phyloP scores from a whole-genome alignment of 2,797 vertebrate species.

The Lates japonicus region DNA sequence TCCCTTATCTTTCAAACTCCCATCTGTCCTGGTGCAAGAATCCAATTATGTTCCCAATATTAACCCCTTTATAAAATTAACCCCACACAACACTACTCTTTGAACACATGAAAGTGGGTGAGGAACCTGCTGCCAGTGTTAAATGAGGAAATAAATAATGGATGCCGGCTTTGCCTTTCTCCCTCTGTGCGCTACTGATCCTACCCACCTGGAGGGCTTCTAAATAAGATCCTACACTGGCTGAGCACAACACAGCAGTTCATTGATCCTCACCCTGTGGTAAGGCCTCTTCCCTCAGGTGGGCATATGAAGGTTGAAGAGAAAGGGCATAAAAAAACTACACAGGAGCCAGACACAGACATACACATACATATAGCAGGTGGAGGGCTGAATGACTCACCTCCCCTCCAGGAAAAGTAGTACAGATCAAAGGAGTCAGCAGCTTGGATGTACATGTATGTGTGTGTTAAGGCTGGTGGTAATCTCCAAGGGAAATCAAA shows the following conservation, averaged over 20 bases:
- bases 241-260: conserved; percentile 77
- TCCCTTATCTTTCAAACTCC: conserved; percentile 72
- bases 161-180: conserved; percentile 68
- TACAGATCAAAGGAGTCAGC: conserved; percentile 56
- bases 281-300: conserved; percentile 72
- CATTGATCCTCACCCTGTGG: conserved; percentile 77
- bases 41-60: conserved; percentile 80
- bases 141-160: conserved; percentile 82
- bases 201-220: conserved; percentile 79
- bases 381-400: conserved; percentile 55
- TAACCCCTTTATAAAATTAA: conserved; percentile 81
- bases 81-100: conserved; percentile 60
- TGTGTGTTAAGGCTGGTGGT: conserved; percentile 22
- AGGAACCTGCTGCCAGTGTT: conserved; percentile 73
- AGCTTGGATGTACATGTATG: conserved; percentile 37
- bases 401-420: conserved; percentile 47
- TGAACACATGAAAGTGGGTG: conserved; percentile 72
- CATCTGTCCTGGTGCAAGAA: conserved; percentile 71
- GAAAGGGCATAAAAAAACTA: conserved; percentile 51
- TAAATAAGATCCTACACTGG: conserved; percentile 79
- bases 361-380: conserved; percentile 31
- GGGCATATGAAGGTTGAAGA: conserved; percentile 72
- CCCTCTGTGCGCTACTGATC: conserved; percentile 74
- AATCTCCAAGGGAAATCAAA: conserved; percentile 53
- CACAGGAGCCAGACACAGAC: conserved; percentile 39